A percentile compares a stretch with the other conserved stretches of the same genome.
phyloP scores from a whole-genome alignment of 2,888 invertebrate species.

The Tridacna gigas region DNA sequence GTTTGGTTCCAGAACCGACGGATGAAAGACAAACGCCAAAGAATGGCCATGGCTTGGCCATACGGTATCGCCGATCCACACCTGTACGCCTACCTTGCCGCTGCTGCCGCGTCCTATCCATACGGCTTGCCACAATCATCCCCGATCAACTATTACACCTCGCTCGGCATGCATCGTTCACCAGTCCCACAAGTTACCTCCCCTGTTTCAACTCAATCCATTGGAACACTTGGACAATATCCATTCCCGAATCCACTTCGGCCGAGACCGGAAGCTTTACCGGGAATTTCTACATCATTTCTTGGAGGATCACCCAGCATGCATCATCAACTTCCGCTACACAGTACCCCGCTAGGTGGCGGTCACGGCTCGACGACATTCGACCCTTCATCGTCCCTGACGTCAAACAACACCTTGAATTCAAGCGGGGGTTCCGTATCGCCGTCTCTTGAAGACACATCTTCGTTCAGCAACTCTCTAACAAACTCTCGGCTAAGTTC shows the following conservation, averaged over 20 bases:
- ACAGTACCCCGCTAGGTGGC: constrained; percentile 44
- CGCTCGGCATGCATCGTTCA: constrained; percentile 70
- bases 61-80: constrained; percentile 92
- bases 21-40: constrained; percentile 98
- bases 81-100: constrained; percentile 93
- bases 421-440: constrained; percentile 61
- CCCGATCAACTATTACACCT: constrained; percentile 76
- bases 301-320: constrained; percentile 55
- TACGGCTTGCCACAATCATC: constrained; percentile 72
- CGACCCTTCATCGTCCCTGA: constrained; percentile 37
- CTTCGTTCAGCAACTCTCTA: constrained; percentile 54
- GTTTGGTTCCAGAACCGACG: constrained; percentile 98
- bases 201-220: constrained; percentile 50
- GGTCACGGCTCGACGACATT: constrained; percentile 37
- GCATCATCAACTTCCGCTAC: constrained; percentile 47
- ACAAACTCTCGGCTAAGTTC: constrained; percentile 5
- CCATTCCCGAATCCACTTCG: constrained; percentile 68
- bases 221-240: constrained; percentile 66
- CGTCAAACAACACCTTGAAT: constrained; percentile 56
- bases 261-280: constrained; percentile 69
- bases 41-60: constrained; percentile 97
- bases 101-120: constrained; percentile 89
- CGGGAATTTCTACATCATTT: constrained; percentile 68
- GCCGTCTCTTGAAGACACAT: constrained; percentile 56
- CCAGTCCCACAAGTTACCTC: constrained; percentile 51